phyloP scores from a whole-genome alignment of 2,113 vertebrate genomes.

The Smithornis capensis region DNA sequence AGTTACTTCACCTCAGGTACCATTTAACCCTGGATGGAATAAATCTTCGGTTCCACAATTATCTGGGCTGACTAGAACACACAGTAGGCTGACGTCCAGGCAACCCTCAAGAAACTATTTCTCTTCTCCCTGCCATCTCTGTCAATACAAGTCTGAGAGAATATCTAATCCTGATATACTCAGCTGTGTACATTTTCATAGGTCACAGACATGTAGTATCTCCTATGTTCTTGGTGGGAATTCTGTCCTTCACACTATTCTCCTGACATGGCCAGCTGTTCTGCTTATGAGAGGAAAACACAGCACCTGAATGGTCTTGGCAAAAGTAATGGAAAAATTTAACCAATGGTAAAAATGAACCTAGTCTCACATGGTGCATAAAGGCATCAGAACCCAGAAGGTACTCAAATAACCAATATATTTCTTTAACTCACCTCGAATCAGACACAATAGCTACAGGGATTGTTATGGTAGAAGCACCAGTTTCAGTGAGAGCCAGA shows the following conservation, averaged over 20 bases:
- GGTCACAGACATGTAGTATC: neutral
- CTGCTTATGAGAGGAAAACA: neutral
- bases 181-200: neutral
- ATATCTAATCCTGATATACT: neutral
- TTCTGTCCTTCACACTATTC: neutral
- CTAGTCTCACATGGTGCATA: rapidly evolving
- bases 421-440: neutral
- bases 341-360: neutral
- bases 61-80: neutral
- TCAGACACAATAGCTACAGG: neutral
- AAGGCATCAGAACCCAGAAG: neutral
- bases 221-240: neutral
- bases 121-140: neutral
- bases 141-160: neutral
- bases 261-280: neutral
- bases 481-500: neutral
- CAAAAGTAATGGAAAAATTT: neutral
- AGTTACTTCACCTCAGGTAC: neutral
- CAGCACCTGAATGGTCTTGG: neutral
- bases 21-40: neutral
- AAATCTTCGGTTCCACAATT: neutral
- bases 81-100: neutral
- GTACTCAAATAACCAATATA: neutral
- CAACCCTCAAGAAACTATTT: neutral
- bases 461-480: neutral